phyloP scores from a whole-genome alignment of 2,113 vertebrate species.

The Malurus cyaneus region DNA sequence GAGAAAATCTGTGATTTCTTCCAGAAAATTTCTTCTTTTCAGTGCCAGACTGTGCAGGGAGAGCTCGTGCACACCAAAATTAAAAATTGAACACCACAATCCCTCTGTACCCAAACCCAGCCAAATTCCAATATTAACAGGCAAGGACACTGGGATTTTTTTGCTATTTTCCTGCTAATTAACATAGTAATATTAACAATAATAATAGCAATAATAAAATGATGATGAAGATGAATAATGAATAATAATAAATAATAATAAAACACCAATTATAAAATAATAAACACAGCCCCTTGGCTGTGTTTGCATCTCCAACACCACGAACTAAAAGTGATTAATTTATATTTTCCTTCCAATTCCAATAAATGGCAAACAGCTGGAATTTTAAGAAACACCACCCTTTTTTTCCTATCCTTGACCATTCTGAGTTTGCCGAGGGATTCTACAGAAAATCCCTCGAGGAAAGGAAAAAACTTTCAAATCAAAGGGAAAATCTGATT shows the following conservation, averaged over 20 bases:
- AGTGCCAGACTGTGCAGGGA: neutral
- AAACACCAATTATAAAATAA: too few relatives aligned
- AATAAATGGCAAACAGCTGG: neutral
- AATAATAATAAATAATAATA: too few relatives aligned
- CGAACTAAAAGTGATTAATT: neutral
- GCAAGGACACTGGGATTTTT: neutral
- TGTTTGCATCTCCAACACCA: neutral
- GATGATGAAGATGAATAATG: too few relatives aligned
- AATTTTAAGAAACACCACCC: neutral
- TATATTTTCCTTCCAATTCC: neutral
- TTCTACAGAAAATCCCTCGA: neutral
- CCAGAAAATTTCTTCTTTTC: neutral
- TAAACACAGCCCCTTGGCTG: neutral
- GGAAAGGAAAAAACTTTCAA: neutral
- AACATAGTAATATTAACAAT: too few relatives aligned
- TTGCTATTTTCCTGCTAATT: neutral
- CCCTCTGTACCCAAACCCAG: neutral
- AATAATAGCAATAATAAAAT: too few relatives aligned
- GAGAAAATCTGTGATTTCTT: neutral
- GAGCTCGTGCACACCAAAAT: neutral
- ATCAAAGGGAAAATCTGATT: rapidly evolving
- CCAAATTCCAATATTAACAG: neutral
- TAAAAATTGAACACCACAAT: neutral
- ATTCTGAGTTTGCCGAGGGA: neutral
- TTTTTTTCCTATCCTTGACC: too few relatives aligned